Evolutionary conservation across 2,797 vertebrate species (phyloP), one percentile per base, ranked within the genome.

Genomic region (Paratrypauchen microcephalus): DNA sequence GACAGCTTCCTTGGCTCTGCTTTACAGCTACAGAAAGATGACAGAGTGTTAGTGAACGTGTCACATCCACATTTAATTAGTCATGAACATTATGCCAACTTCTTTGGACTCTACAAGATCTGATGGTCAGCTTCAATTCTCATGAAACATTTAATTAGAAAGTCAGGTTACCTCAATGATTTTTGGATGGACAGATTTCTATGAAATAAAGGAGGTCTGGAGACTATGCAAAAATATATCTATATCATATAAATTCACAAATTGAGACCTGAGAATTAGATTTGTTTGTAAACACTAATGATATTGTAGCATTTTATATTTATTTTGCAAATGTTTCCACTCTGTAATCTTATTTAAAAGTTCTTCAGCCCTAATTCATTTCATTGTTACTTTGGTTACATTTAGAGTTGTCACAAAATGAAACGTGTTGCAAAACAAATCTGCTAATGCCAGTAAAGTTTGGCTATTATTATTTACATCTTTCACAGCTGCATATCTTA

Each of bases 81-180:
- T 77, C 91, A 90, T 50, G 84, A 91, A 45, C 92, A 93, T 78
- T 75, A 95, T 1, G 94, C 87, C 83, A 98, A 95, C 39, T 99
- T 96, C 88, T 98, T 99, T 28, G 97, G 97, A 36, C 85, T 99
- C 66, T 97, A 96, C 85, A 95, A 96, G 83, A 92, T 98, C 86
- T 96, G 73, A 86, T 55, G 81, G 28, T 3, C 15, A 23, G 21
- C 15, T 28, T 28, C 8, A 52, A 15, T 11, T 21, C 19, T 18
- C 19, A 1, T 66, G 12, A 63, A 39, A 68, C 48, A 80, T 5
- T 21, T 36, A 19, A 41, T n/a, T 23, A 16, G 24, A 19, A 30
- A 30, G 39, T 41, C 39, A 28, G 13, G 12, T 65, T 69, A 75
- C 60, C 69, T 56, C 71, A 64, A 69, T 45, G 41, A 45, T 3